Percentiles rank a stretch among this genome's conserved stretches.
These are phyloP conservation scores for Agonum fuliginosum DNA, from an alignment of 2,888 invertebrate genomes.

Conservation along the genomic window DNA sequence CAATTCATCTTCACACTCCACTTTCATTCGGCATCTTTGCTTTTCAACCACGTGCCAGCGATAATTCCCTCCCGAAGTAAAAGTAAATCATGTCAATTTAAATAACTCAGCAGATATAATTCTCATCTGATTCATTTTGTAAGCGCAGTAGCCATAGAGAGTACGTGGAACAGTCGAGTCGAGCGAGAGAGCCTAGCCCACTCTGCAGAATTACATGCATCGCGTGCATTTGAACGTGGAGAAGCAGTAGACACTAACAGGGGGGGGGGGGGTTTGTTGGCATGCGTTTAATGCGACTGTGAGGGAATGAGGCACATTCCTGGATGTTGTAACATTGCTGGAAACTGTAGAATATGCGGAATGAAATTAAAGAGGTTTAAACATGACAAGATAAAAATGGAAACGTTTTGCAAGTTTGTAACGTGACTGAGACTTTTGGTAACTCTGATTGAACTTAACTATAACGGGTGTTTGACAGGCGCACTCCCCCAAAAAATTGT, in stretches of 20 bases:
- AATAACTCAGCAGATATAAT: background rate
- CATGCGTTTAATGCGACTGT: background rate
- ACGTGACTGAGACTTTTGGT: no score
- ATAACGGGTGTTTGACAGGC: no score
- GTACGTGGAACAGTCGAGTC: background rate
- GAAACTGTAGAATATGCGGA: no score
- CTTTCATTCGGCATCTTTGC: no score
- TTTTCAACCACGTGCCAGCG: background rate
- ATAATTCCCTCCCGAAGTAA: background rate
- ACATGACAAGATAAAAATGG: no score
- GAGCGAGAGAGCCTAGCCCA: background rate
- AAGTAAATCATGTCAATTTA: background rate
- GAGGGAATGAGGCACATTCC: background rate
- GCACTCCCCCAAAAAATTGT: no score
- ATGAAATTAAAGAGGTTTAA: no score
- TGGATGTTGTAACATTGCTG: background rate
- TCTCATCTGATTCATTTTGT: background rate
- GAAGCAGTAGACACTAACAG: no score
- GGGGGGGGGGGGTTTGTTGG: background rate
- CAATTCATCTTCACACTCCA: no score
- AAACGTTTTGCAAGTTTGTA: no score
- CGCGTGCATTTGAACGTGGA: background rate
- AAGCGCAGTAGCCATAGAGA: no score
- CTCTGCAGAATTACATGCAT: background rate
- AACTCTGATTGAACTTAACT: no score